phyloP scores from a whole-genome alignment of 2,113 vertebrate genomes.

The Gila orcuttii region DNA sequence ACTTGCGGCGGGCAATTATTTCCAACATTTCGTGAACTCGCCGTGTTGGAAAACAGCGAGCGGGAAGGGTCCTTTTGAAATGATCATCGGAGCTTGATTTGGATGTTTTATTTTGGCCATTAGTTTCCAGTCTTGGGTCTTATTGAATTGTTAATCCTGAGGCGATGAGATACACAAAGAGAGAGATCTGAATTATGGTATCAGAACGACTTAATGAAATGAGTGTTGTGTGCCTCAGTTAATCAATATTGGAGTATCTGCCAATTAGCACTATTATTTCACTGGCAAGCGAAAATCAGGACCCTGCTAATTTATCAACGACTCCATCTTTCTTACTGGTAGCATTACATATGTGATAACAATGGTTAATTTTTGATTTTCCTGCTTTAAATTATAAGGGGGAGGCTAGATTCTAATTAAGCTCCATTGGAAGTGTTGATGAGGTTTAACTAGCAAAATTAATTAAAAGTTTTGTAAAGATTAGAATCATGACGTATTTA shows the following conservation, averaged over 20 bases:
- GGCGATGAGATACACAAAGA: conserved; percentile 61
- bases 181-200: conserved; percentile 70
- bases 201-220: conserved; percentile 71
- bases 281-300: conserved; percentile 72
- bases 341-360: conserved; percentile 80
- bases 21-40: conserved; percentile 42
- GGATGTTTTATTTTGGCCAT: conserved; percentile 42
- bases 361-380: conserved; percentile 78
- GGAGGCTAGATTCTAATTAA: conserved; percentile 76
- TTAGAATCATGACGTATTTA: conserved; percentile 82
- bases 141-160: conserved; percentile 71
- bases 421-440: conserved; percentile 80
- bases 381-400: conserved; percentile 69
- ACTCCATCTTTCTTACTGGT: conserved; percentile 72
- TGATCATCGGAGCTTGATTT: conserved; percentile 40
- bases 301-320: conserved; percentile 70
- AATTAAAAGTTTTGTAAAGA: conserved; percentile 83
- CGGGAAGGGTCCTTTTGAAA: conserved; percentile 5
- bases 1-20: conserved; percentile 14
- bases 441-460: conserved; percentile 82
- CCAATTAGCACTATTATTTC: conserved; percentile 80
- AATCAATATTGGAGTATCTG: conserved; percentile 83
- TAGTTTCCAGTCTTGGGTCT: conserved; percentile 62
- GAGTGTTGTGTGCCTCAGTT: conserved; percentile 74
- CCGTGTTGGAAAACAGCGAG: conserved; percentile 1